Percentiles rank a stretch among this genome's conserved stretches.
Conservation (phyloP, 2,888 invertebrate genomes). For the Trissolcus japonicus region DNA sequence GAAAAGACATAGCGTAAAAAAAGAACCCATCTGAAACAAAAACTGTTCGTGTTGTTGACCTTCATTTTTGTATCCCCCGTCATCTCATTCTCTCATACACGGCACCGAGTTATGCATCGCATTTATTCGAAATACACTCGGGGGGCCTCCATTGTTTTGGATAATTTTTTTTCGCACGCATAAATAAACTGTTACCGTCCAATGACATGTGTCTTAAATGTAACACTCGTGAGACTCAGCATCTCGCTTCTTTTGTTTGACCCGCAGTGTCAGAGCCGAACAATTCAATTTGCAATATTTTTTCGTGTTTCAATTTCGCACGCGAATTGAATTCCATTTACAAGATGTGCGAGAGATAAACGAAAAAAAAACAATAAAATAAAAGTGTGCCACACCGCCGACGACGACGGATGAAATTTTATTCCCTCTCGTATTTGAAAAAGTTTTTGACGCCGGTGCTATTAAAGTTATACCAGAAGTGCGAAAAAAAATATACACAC, state of each 20-base stretch:
- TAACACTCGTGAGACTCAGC: constrained; percentile 49
- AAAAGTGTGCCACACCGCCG: too few relatives aligned
- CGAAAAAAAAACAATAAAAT: too few relatives aligned
- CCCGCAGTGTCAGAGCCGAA: constrained; percentile 5
- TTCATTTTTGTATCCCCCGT: constrained; percentile 2
- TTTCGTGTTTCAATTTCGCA: constrained; percentile 19
- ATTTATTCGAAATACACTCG: constrained; percentile 19
- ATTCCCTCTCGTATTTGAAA: constrained; percentile 8
- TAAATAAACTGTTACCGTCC: constrained; percentile 24
- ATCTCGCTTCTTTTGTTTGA: constrained; percentile 40
- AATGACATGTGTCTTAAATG: constrained; percentile 44
- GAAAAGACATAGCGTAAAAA: too few relatives aligned
- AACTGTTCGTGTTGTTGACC: neutral
- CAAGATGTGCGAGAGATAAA: neutral
- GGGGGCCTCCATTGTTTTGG: constrained; percentile 20
- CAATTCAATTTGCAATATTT: constrained; percentile 52
- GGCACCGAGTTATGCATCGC: constrained; percentile 15
- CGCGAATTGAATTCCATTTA: constrained; percentile 1
- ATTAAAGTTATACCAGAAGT: neutral
- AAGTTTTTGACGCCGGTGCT: neutral
- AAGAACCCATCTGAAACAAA: neutral
- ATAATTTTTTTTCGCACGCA: constrained; percentile 22
- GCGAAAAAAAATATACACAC: neutral
- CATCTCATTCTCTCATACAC: neutral
- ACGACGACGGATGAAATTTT: too few relatives aligned